These are phyloP conservation scores for Takifugu bimaculatus DNA, from an alignment of 2,113 vertebrate genomes.

Conservation along the genomic window DNA sequence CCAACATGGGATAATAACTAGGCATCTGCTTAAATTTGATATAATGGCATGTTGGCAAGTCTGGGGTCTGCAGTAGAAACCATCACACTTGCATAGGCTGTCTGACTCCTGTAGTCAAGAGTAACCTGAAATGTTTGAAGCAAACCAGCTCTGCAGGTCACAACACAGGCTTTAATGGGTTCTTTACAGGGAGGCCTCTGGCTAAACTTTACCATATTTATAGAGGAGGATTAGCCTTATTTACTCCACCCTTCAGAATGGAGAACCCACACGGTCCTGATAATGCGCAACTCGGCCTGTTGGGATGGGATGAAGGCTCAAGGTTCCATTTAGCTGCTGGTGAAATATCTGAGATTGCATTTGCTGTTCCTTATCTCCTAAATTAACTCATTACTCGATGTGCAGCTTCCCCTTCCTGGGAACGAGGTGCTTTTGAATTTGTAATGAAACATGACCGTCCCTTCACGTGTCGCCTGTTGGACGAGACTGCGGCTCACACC, in stretches of 20 bases:
- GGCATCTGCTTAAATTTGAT: slow-evolving; percentile 69
- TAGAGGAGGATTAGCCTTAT: slow-evolving; percentile 40
- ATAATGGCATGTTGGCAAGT: slow-evolving; percentile 47
- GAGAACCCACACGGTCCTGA: slow-evolving; percentile 18
- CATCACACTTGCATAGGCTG: slow-evolving; percentile 33
- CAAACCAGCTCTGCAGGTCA: slow-evolving; percentile 10
- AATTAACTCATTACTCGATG: slow-evolving; percentile 72
- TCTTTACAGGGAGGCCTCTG: slow-evolving; percentile 24
- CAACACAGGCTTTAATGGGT: slow-evolving; percentile 28
- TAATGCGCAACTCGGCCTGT: slow-evolving; percentile 23
- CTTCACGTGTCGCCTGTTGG: slow-evolving; percentile 23
- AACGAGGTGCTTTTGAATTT: slow-evolving; percentile 59
- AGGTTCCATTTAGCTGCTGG: slow-evolving; percentile 51
- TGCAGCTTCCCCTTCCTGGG: slow-evolving; percentile 48
- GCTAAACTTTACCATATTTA: slow-evolving; percentile 21
- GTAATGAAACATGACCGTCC: slow-evolving; percentile 60
- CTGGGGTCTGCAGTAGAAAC: slow-evolving; percentile 36
- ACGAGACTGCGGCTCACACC: slow-evolving; percentile 8
- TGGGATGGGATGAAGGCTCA: slow-evolving; percentile 16
- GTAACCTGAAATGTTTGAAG: slow-evolving; percentile 31
- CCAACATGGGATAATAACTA: slow-evolving; percentile 65
- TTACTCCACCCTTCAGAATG: slow-evolving; percentile 38
- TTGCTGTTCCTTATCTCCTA: slow-evolving; percentile 69
- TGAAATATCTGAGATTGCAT: slow-evolving; percentile 59
- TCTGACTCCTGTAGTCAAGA: slow-evolving; percentile 34